Conservation (phyloP, 2,797 vertebrate species). For the Scolopax rusticola region DNA sequence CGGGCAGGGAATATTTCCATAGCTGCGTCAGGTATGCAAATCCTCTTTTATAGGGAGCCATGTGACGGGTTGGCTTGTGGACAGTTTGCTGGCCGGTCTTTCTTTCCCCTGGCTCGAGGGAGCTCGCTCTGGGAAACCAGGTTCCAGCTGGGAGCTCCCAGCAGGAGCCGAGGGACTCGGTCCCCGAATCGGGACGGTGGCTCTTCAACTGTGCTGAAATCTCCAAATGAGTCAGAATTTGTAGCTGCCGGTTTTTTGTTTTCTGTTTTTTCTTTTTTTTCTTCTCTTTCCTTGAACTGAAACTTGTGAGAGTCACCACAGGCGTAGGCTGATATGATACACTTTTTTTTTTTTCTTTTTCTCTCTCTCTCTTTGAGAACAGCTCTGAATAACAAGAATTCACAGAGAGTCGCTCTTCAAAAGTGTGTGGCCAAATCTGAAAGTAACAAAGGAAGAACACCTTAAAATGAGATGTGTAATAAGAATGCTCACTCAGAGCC, state of each 20-base stretch:
- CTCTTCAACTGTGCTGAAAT: constrained; percentile 35
- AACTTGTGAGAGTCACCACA: constrained; percentile 65
- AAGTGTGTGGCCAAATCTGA: constrained; percentile 40
- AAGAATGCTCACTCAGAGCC: constrained; percentile 31
- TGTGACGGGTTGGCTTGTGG: constrained; percentile 53
- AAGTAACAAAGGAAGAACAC: constrained; percentile 69
- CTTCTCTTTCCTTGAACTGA: constrained; percentile 63
- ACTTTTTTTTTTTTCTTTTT: neutral
- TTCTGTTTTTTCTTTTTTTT: constrained; percentile 40
- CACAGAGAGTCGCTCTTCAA: constrained; percentile 60
- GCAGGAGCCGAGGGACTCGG: neutral
- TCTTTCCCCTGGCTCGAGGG: neutral
- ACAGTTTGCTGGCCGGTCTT: constrained; percentile 29
- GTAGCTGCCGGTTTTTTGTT: constrained; percentile 48
- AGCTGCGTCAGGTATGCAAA: constrained; percentile 72
- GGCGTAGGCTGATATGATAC: constrained; percentile 48
- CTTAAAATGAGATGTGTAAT: constrained; percentile 62
- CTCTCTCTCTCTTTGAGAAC: neutral
- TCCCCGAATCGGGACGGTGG: neutral
- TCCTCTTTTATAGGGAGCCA: constrained; percentile 67
- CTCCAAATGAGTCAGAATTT: constrained; percentile 52
- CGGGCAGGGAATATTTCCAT: constrained; percentile 42
- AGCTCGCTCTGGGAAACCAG: constrained; percentile 1
- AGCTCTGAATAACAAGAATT: constrained; percentile 61
- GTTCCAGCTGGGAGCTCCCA: neutral